A percentile compares a stretch with the other conserved stretches of the same genome.
These are phyloP conservation scores for Pachyseris speciosa DNA, from an alignment of 64 coral and sea anemone species.

Conservation along the genomic window DNA sequence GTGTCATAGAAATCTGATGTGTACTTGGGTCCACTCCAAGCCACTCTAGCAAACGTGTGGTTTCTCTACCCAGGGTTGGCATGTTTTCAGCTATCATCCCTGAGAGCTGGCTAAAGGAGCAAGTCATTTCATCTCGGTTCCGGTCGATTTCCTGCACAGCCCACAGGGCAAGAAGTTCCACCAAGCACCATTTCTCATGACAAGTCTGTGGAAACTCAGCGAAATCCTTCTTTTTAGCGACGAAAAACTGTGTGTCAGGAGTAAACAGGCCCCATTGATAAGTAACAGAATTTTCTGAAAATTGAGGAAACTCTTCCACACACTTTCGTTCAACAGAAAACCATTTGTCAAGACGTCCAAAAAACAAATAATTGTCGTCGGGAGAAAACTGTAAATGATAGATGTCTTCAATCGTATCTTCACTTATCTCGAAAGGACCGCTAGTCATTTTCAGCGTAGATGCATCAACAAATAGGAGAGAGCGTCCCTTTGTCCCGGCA, in stretches of 20 bases:
- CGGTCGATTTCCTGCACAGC: neutral
- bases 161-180: neutral
- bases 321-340: conserved; percentile 20
- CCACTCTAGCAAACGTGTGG: neutral
- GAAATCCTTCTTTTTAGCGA: neutral
- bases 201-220: too few relatives aligned
- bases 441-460: neutral
- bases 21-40: neutral
- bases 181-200: neutral
- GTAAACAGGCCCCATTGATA: neutral
- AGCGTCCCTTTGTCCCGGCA: neutral
- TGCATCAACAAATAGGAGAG: too few relatives aligned
- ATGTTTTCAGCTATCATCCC: too few relatives aligned
- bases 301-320: neutral
- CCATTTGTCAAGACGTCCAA: conserved; percentile 4
- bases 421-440: neutral
- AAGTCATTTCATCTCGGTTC: neutral
- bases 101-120: neutral
- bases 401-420: neutral
- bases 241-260: neutral
- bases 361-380: neutral
- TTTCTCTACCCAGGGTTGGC: neutral
- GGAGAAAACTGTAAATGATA: neutral
- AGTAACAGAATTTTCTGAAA: neutral
- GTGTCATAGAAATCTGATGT: too few relatives aligned